These are phyloP conservation scores for Nansenia antarctica DNA, from an alignment of 2,113 vertebrate species.

Conservation along the genomic window DNA sequence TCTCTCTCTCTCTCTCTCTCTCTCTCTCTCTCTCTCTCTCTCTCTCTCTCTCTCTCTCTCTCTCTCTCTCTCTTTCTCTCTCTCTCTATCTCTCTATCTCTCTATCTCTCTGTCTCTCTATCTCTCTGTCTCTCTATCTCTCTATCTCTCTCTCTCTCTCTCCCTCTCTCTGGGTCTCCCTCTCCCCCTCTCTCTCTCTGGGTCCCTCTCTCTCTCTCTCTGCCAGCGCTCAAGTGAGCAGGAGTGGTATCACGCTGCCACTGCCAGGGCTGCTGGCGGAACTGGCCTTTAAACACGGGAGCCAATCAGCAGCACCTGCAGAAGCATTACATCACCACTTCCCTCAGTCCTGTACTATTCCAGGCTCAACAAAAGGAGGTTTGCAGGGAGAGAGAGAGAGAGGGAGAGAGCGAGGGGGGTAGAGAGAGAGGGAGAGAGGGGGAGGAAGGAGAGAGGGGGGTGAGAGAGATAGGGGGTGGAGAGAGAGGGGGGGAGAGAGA, in stretches of 20 bases:
- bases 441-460: background rate
- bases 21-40: no score
- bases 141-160: no score
- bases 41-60: no score
- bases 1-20: no score
- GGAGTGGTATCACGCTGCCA: conserved; percentile 15
- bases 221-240: conserved; percentile 11
- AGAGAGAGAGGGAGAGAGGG: background rate
- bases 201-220: conserved; percentile 7
- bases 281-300: conserved; percentile 40
- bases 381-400: conserved; percentile 17
- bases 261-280: conserved; percentile 20
- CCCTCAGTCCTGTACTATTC: conserved; percentile 36
- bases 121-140: no score
- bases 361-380: conserved; percentile 41
- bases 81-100: no score
- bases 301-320: conserved; percentile 48
- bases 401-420: conserved; percentile 6
- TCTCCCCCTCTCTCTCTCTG: no score
- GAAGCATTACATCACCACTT: conserved; percentile 49
- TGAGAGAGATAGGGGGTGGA: background rate
- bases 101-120: no score
- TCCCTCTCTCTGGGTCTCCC: no score
- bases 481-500: no score
- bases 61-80: no score